Evolutionary conservation across 2,797 vertebrate genomes (phyloP).

Genomic region (Cercopithecus neglectus): DNA sequence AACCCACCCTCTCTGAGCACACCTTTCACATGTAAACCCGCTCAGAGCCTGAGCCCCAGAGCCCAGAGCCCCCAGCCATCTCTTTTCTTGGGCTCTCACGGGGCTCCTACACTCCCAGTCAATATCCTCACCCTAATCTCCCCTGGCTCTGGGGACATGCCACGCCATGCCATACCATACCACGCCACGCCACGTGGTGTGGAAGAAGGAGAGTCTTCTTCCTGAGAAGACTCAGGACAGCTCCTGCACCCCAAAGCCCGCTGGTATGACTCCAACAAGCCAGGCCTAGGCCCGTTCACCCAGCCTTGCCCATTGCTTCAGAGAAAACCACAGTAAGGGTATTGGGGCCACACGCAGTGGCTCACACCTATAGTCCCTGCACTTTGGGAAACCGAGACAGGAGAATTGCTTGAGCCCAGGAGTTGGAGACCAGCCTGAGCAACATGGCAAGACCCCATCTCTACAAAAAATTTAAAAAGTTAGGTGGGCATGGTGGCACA

Average conservation of each 20-base stretch:
- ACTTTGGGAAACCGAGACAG: too few species aligned
- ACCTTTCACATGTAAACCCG: rapidly evolving
- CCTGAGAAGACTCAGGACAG: neutral
- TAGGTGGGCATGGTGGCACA: too few species aligned
- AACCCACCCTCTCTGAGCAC: rapidly evolving
- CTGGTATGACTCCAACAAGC: rapidly evolving
- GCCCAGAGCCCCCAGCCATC: neutral
- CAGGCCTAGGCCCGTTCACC: rapidly evolving
- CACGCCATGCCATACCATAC: too few species aligned
- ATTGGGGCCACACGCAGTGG: rapidly evolving
- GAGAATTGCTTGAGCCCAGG: too few species aligned
- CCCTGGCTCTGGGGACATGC: neutral
- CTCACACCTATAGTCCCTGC: too few species aligned
- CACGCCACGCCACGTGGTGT: too few species aligned
- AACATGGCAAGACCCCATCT: too few species aligned
- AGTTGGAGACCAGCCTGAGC: too few species aligned
- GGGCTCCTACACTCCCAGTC: too few species aligned
- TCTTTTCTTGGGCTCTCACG: neutral
- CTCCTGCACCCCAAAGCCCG: neutral
- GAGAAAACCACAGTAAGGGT: neutral
- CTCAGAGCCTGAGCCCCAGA: neutral
- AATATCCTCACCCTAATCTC: neutral
- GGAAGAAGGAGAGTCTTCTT: too few species aligned
- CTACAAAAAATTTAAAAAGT: too few species aligned
- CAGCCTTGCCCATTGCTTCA: rapidly evolving